phyloP scores from a whole-genome alignment of 1,140 invertebrate genomes.

The Zaprionus tsacasi region DNA sequence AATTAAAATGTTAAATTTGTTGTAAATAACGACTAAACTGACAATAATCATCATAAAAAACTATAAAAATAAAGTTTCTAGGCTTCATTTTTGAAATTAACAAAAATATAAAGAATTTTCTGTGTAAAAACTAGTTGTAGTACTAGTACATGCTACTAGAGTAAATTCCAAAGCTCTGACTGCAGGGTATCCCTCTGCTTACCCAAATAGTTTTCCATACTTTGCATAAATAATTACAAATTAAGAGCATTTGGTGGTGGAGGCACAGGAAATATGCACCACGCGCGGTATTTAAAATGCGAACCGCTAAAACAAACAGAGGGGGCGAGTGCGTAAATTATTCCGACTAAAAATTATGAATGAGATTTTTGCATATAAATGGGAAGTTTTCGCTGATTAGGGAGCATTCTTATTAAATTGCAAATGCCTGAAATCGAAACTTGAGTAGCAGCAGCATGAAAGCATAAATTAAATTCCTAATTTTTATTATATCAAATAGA shows the following conservation, averaged over 20 bases:
- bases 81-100: too few relatives aligned
- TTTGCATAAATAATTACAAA: slow-evolving; percentile 32
- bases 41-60: too few relatives aligned
- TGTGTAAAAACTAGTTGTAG: too few relatives aligned
- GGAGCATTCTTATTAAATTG: slow-evolving; percentile 35
- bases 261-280: slow-evolving; percentile 28
- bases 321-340: slow-evolving; percentile 14
- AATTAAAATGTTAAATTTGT: too few relatives aligned
- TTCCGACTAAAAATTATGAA: slow-evolving; percentile 29
- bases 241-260: slow-evolving; percentile 37
- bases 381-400: slow-evolving; percentile 28
- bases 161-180: too few relatives aligned
- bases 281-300: slow-evolving; percentile 31
- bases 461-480: slow-evolving; percentile 10
- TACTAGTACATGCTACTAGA: too few relatives aligned
- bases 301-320: slow-evolving; percentile 7
- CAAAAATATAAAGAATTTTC: too few relatives aligned
- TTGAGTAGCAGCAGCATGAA: slow-evolving; percentile 42
- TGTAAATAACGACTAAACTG: too few relatives aligned
- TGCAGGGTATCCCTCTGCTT: slow-evolving; percentile 8
- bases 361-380: slow-evolving; percentile 39
- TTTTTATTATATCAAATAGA: slow-evolving; percentile 10
- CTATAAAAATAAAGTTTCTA: too few relatives aligned
- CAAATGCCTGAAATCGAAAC: slow-evolving; percentile 52
- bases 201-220: not conserved